Percentiles rank a stretch among this genome's conserved stretches.
phyloP scores from a whole-genome alignment of 1,140 invertebrate genomes.

The Araneus ventricosus region DNA sequence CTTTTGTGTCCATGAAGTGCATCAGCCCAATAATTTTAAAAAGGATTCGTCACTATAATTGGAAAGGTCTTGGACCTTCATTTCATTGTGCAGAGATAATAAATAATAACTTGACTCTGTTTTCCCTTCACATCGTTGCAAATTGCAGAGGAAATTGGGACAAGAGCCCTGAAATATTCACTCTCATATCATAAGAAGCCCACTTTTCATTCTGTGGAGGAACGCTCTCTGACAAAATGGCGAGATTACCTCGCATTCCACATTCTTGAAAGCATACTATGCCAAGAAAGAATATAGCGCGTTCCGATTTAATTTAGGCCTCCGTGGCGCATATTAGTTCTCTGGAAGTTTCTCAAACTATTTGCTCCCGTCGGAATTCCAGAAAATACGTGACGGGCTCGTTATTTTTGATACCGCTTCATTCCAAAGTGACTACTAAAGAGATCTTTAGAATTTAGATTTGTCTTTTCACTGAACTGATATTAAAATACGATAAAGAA shows the following conservation, averaged over 20 bases:
- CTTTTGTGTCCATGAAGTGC: no score
- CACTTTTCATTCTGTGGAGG: not conserved
- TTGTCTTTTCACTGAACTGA: not conserved
- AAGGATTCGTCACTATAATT: no score
- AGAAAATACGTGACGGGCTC: not conserved
- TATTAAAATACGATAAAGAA: not conserved
- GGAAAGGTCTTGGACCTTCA: no score
- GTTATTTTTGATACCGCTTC: not conserved
- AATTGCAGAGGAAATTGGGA: not conserved
- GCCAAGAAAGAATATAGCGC: not conserved
- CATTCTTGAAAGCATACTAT: not conserved
- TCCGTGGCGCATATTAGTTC: not conserved
- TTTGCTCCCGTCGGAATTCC: not conserved
- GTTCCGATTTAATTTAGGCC: conserved; percentile 8
- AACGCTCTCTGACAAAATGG: not conserved
- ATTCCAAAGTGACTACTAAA: not conserved
- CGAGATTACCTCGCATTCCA: conserved; percentile 10
- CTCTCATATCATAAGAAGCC: not conserved
- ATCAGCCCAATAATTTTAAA: no score
- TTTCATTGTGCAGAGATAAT: no score
- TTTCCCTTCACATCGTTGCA: no score
- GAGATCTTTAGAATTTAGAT: no score
- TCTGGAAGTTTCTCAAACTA: not conserved
- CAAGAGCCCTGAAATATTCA: not conserved
- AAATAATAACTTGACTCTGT: no score